Evolutionary conservation across 2,888 invertebrate species (phyloP).

Genomic region (Latrodectus elegans): DNA sequence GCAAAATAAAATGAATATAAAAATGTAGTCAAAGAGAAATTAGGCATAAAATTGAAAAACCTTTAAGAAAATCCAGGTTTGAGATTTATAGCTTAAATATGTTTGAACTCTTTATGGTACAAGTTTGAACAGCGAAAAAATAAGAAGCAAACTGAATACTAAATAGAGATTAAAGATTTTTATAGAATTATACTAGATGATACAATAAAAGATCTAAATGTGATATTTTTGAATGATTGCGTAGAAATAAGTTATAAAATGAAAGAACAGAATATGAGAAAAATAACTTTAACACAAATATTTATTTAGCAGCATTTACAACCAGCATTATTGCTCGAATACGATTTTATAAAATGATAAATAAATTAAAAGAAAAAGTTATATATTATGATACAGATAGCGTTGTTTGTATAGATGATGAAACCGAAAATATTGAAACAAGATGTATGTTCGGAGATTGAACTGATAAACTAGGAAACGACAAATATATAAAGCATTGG

Average conservation of each 20-base stretch:
- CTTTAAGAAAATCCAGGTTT: slow-evolving; percentile 1
- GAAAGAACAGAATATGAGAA: slow-evolving; percentile 11
- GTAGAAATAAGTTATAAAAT: slow-evolving; percentile 30
- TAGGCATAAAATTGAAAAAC: neutral
- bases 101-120: slow-evolving; percentile 14
- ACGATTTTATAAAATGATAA: slow-evolving; percentile 3
- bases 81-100: neutral
- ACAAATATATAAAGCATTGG: slow-evolving; percentile 6
- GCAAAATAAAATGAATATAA: too few species aligned
- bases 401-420: too few species aligned
- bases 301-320: slow-evolving; percentile 1
- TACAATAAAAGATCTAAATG: slow-evolving; percentile 21
- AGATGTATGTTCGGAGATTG: too few species aligned
- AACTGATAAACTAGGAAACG: neutral
- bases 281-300: neutral
- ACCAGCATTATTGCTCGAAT: neutral
- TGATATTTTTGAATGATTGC: neutral
- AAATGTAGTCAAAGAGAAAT: too few species aligned
- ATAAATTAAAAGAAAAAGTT: neutral
- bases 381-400: neutral
- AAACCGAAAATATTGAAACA: too few species aligned
- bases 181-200: slow-evolving; percentile 19
- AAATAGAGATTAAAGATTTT: neutral
- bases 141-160: too few species aligned
- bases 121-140: neutral